These are phyloP conservation scores for Phaethornis superciliosus DNA, from an alignment of 2,113 vertebrate species.

Conservation along the genomic window DNA sequence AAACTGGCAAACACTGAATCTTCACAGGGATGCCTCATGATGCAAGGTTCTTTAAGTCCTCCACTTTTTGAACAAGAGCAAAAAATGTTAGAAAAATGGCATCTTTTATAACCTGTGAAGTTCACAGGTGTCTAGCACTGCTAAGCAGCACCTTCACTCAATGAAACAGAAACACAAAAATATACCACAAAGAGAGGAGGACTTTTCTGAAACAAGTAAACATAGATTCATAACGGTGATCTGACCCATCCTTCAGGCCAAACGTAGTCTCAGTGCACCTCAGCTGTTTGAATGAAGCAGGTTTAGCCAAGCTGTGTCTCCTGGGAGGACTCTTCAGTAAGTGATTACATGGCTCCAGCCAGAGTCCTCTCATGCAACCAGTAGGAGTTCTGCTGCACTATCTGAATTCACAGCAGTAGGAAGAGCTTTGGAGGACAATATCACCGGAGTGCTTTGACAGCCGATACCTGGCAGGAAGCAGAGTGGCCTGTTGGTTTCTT, in stretches of 20 bases:
- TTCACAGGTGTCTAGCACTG: not conserved
- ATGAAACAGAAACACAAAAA: not conserved
- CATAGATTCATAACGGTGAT: not conserved
- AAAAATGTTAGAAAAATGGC: not conserved
- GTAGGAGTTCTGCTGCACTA: not conserved
- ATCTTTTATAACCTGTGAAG: not conserved
- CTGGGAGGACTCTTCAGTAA: not conserved
- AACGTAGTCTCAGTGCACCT: accelerated
- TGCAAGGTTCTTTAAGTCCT: not conserved
- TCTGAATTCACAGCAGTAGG: not conserved
- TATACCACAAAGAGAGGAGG: not conserved
- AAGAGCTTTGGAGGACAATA: not conserved
- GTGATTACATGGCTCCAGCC: not conserved
- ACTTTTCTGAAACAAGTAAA: not conserved
- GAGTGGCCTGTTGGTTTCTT: not conserved
- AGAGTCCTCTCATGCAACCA: not conserved
- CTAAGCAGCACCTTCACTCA: not conserved
- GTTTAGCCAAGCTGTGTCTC: not conserved
- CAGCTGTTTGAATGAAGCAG: not conserved
- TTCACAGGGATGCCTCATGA: not conserved
- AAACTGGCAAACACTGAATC: not conserved
- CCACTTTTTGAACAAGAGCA: not conserved
- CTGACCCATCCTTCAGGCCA: not conserved
- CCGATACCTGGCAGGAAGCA: not conserved
- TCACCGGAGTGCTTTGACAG: not conserved